phyloP scores from a whole-genome alignment of 2,797 vertebrate species.

The Sandelia bainsii region DNA sequence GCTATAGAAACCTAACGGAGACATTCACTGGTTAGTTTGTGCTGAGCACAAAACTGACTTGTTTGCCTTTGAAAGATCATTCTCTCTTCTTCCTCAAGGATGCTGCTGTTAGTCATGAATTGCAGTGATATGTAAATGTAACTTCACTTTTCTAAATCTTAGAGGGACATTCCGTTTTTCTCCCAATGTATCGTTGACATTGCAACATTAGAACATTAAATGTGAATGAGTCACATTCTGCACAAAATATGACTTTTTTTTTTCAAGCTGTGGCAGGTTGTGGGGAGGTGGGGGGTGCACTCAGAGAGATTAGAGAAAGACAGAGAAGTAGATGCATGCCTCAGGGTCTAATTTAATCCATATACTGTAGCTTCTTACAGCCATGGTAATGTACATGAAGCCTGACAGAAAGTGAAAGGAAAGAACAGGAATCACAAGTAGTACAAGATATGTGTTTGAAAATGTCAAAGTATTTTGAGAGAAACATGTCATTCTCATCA shows the following conservation, averaged over 20 bases:
- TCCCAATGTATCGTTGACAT: constrained; percentile 67
- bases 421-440: background rate
- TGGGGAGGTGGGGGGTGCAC: constrained; percentile 13
- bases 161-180: constrained; percentile 28
- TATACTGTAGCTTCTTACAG: constrained; percentile 53
- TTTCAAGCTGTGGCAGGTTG: constrained; percentile 41
- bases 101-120: constrained; percentile 68
- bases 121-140: constrained; percentile 70
- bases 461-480: constrained; percentile 11
- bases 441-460: constrained; percentile 32
- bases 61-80: constrained; percentile 47
- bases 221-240: constrained; percentile 79
- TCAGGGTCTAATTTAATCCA: constrained; percentile 74
- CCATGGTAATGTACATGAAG: constrained; percentile 40
- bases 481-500: constrained; percentile 9
- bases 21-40: constrained; percentile 42
- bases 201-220: constrained; percentile 80
- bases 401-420: constrained; percentile 31
- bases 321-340: constrained; percentile 52
- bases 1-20: constrained; percentile 39
- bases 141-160: constrained; percentile 54
- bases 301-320: constrained; percentile 18
- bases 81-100: constrained; percentile 47
- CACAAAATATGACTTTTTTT: constrained; percentile 75
- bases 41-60: constrained; percentile 61